Base-by-base conservation (phyloP, 2,888 invertebrate species). In the Xestia ashworthii region DNA sequence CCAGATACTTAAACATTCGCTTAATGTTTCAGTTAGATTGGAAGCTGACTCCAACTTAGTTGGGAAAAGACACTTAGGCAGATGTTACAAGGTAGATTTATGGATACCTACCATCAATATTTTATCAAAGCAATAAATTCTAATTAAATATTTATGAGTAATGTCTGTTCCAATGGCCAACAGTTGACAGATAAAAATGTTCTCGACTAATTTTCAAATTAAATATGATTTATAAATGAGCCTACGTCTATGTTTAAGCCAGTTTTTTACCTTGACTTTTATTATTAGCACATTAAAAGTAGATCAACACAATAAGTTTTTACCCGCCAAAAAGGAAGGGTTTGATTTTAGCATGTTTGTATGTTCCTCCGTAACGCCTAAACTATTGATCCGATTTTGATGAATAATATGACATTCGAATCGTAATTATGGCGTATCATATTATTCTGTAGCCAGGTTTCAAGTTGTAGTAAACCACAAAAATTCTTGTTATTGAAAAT, bases 151-250 rank as follows among this genome's bases (percentile, higher is more conserved):
- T 74, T 62, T 55, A 79, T 79, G 41, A 74, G n/a, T 41, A n/a
- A 79, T 64, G 53, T 53, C 2, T 73, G 53, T 67, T 62, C 3
- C 46, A 73, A 73, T 78, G 8, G 50, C 46, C 25, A 62, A 53
- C 25, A 14, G 46, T 25, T 80, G 72, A 70, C 72, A 66, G 72
- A 25, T 81, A 66, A 69, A 81, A 81, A 73, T 6, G 32, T 78
- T 62, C 53, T 6, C 25, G 44, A 70, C 69, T 62, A 81, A 73
- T 73, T 70, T 70, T 66, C 32, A 5, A 73, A 81, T 81, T 66
- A 73, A 73, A 67, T 41, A 58, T 81, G 41, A 78, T 78, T 82
- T 78, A 82, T 71, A 3, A 77, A 46, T 60, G 19, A 53, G 32
- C 5, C 25, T 50, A 55, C n/a, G 3, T 25, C 6, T 58, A 22